Percentiles rank a stretch among this genome's conserved stretches.
Conservation (phyloP, 2,888 invertebrate genomes). For the Priocnemis perturbator region DNA sequence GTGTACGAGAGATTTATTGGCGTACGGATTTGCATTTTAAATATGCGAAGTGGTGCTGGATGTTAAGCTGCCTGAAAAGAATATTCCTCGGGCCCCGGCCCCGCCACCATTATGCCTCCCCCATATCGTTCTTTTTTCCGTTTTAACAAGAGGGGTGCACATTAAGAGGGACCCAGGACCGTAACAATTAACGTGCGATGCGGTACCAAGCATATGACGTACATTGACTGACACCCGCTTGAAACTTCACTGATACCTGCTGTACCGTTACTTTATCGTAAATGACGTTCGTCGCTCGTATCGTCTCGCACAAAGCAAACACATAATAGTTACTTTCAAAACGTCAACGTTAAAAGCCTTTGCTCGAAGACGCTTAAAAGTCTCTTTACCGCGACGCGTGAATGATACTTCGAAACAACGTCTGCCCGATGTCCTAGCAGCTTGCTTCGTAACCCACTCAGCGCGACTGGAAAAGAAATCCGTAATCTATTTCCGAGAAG, state of each 20-base stretch:
- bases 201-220: background rate
- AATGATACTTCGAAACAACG: too few species aligned
- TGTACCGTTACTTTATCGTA: background rate
- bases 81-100: conserved; percentile 35
- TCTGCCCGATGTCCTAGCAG: too few species aligned
- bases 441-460: too few species aligned
- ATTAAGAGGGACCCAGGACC: conserved; percentile 2
- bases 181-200: conserved; percentile 19
- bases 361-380: too few species aligned
- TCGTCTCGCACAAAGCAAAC: too few species aligned
- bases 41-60: conserved; percentile 58
- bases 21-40: conserved; percentile 68
- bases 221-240: background rate
- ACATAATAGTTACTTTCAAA: too few species aligned
- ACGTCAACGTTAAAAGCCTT: too few species aligned
- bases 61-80: conserved; percentile 50
- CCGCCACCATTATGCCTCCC: conserved; percentile 37
- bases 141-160: conserved; percentile 6
- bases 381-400: too few species aligned
- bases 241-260: background rate
- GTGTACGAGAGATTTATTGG: conserved; percentile 66
- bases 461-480: too few species aligned
- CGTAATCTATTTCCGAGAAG: conserved; percentile 3
- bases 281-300: too few species aligned
- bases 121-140: conserved; percentile 19